phyloP scores from a whole-genome alignment of 2,888 invertebrate genomes.

The Lasioglossum leucozonium region DNA sequence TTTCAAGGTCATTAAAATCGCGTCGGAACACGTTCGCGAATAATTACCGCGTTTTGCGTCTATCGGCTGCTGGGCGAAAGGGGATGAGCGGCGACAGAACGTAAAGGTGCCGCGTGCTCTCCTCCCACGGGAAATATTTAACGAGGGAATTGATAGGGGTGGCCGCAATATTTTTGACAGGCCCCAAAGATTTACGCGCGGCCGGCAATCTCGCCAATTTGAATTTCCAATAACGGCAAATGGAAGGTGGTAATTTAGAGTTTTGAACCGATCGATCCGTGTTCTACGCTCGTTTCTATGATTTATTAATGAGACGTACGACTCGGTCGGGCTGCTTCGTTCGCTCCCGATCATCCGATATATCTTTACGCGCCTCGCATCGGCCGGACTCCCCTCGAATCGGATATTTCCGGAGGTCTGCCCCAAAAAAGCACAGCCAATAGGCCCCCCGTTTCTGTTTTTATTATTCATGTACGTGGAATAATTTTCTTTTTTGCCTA shows the following conservation, averaged over 20 bases:
- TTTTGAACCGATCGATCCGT: conserved; percentile 19
- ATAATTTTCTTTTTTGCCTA: background rate
- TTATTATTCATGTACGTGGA: background rate
- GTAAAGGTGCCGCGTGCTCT: background rate
- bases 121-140: conserved; percentile 38
- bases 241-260: conserved; percentile 50
- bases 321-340: conserved; percentile 6
- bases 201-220: conserved; percentile 44
- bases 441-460: background rate
- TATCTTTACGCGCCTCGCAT: background rate
- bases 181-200: conserved; percentile 34
- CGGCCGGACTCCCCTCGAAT: background rate
- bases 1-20: background rate
- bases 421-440: background rate
- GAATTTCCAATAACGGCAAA: conserved; percentile 52
- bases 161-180: conserved; percentile 40
- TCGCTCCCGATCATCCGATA: background rate
- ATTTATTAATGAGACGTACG: conserved; percentile 46
- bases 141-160: conserved; percentile 38
- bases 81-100: background rate
- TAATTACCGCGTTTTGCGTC: too few relatives aligned
- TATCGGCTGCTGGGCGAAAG: background rate
- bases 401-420: background rate
- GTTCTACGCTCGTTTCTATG: conserved; percentile 40
- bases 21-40: too few relatives aligned